phyloP scores from a whole-genome alignment of 2,113 vertebrate genomes.

The Phalacrocorax aristotelis region DNA sequence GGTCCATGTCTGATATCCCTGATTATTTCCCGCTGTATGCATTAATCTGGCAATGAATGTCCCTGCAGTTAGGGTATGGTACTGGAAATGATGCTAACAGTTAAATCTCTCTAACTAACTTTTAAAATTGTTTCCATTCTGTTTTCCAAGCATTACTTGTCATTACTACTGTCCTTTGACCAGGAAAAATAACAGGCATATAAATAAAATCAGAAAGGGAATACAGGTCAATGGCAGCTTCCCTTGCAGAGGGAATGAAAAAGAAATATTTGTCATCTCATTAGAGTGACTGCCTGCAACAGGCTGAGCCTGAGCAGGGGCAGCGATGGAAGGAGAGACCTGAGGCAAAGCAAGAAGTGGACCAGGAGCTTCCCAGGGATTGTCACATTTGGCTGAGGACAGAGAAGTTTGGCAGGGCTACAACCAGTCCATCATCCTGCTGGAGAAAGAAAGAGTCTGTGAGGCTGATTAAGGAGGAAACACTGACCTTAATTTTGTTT shows the following conservation, averaged over 20 bases:
- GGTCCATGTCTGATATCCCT: not conserved
- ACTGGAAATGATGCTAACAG: not conserved
- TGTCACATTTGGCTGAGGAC: constrained; percentile 9
- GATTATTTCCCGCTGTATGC: not conserved
- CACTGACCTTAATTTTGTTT: not conserved
- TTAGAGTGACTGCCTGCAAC: not conserved
- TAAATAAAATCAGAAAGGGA: not conserved
- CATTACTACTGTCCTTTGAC: not conserved
- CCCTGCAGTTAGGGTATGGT: not conserved
- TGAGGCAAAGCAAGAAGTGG: not conserved
- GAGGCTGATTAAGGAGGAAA: not conserved
- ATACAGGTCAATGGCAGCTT: not conserved
- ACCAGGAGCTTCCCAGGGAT: not conserved
- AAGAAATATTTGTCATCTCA: not conserved
- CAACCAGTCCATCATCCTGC: not conserved
- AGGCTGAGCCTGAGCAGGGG: not conserved
- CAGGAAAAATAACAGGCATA: not conserved
- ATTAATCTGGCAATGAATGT: not conserved
- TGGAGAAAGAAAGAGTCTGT: not conserved
- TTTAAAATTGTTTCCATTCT: not conserved
- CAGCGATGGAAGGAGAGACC: not conserved
- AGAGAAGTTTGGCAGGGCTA: not conserved
- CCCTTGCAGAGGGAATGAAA: not conserved
- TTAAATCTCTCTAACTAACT: not conserved
- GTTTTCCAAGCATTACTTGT: not conserved